Evolutionary conservation across 2,888 invertebrate species (phyloP).

Genomic region (Cartodere bifasciata): DNA sequence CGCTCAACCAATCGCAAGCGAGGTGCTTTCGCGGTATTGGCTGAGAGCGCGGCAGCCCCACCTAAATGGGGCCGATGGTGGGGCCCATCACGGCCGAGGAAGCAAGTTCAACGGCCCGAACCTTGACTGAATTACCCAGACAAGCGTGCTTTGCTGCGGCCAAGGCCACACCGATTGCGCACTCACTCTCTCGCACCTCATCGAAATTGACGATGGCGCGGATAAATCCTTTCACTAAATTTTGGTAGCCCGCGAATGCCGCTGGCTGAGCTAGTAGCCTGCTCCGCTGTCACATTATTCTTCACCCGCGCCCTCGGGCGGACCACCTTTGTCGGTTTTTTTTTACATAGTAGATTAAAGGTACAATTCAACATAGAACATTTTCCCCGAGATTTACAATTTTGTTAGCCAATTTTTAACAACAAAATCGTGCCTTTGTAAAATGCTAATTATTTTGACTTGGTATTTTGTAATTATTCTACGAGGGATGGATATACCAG

Average conservation of each 20-base stretch:
- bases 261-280: neutral
- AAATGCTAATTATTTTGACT: no score
- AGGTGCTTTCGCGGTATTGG: slow-evolving; percentile 31
- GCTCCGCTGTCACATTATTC: neutral
- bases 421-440: no score
- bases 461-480: no score
- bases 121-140: slow-evolving; percentile 75
- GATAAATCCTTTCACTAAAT: slow-evolving; percentile 28
- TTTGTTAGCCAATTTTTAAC: no score
- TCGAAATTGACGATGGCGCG: slow-evolving; percentile 25
- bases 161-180: slow-evolving; percentile 23
- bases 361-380: no score
- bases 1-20: slow-evolving; percentile 38
- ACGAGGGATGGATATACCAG: no score
- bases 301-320: neutral
- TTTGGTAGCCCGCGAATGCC: slow-evolving; percentile 2
- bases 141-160: slow-evolving; percentile 39
- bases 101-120: slow-evolving; percentile 69
- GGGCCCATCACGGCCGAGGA: slow-evolving; percentile 28
- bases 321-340: neutral
- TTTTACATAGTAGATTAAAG: no score
- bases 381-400: no score
- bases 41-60: slow-evolving; percentile 17
- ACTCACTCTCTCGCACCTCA: slow-evolving; percentile 15
- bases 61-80: slow-evolving; percentile 18